phyloP scores from a whole-genome alignment of 2,113 vertebrate species.

The Poecilia latipinna region DNA sequence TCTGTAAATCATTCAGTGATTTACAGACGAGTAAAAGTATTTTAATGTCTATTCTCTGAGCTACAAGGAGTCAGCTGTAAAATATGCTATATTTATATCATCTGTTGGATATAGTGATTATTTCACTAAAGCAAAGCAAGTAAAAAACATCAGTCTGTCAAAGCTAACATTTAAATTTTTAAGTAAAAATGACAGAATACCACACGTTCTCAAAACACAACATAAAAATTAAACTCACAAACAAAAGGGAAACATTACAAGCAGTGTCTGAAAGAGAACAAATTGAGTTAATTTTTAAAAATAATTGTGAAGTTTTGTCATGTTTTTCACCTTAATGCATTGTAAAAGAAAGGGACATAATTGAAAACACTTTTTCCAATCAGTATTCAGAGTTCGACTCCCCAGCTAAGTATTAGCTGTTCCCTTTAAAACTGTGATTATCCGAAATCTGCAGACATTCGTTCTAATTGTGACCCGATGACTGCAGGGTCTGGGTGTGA shows the following conservation, averaged over 20 bases:
- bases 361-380: background rate
- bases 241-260: background rate
- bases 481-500: conserved; percentile 54
- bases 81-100: background rate
- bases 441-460: background rate
- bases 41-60: too few relatives aligned
- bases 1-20: too few relatives aligned
- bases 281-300: background rate
- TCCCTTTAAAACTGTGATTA: background rate
- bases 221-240: background rate
- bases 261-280: background rate
- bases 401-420: too few relatives aligned
- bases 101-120: background rate
- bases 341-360: background rate
- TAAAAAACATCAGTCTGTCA: background rate
- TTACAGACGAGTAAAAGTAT: too few relatives aligned
- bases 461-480: conserved; percentile 33
- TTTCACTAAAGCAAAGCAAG: background rate
- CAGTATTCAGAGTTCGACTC: background rate
- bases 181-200: background rate
- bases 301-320: background rate
- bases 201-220: background rate
- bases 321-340: background rate
- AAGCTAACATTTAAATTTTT: background rate
- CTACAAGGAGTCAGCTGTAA: too few relatives aligned